These are phyloP conservation scores for Cuniculus paca DNA, from an alignment of 2,797 vertebrate genomes.

Conservation along the genomic window DNA sequence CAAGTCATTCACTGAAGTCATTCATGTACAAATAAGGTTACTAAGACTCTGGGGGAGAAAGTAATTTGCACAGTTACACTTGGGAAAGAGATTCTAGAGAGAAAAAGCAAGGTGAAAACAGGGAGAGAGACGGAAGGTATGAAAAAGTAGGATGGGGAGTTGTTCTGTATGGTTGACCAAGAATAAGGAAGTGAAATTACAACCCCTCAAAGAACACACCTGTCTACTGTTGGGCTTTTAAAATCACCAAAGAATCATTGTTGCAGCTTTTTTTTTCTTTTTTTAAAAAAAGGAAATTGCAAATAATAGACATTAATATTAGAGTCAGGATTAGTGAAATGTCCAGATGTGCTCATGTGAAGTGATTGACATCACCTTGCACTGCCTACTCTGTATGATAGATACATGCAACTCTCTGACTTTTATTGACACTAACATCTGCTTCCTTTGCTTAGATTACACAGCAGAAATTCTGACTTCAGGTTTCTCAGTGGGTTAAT, in stretches of 20 bases:
- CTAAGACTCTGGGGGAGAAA: not conserved
- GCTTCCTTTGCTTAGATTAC: not conserved
- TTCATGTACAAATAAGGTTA: not conserved
- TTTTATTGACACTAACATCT: not conserved
- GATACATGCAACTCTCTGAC: not conserved
- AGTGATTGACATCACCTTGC: not conserved
- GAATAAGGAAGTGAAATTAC: slow-evolving; percentile 22
- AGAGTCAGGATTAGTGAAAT: not conserved
- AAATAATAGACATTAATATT: slow-evolving; percentile 5
- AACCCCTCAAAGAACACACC: not conserved
- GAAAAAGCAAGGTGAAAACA: not conserved
- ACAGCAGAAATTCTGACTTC: not conserved
- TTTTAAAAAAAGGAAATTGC: not conserved
- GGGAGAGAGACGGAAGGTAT: not conserved
- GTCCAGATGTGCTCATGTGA: not conserved
- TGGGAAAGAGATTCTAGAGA: not conserved
- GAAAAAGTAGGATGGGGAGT: not conserved
- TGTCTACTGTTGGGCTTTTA: not conserved
- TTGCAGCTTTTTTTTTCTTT: not conserved
- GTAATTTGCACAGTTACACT: not conserved
- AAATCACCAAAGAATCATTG: not conserved
- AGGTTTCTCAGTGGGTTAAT: not conserved
- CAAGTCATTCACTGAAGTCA: not conserved
- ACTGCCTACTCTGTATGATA: not conserved
- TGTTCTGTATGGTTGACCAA: not conserved